These are phyloP conservation scores for Phthorimaea operculella DNA, from an alignment of 1,140 invertebrate species.

Conservation along the genomic window DNA sequence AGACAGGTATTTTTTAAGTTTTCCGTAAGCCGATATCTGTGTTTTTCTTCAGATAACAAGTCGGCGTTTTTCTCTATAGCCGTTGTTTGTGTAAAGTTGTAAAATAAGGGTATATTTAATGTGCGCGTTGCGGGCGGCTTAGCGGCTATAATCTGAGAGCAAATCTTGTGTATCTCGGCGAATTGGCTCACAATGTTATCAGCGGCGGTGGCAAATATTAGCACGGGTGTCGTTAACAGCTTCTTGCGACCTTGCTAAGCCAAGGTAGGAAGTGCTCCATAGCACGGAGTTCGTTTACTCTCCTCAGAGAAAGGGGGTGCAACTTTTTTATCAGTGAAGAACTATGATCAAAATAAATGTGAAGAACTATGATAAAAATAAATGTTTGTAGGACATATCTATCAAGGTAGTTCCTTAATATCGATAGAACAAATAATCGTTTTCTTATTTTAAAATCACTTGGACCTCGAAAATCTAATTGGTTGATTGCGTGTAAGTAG, in stretches of 20 bases:
- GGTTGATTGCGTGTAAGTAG: no score
- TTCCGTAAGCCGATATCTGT: background rate
- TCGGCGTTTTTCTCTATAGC: background rate
- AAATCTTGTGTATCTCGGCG: constrained; percentile 58
- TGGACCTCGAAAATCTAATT: no score
- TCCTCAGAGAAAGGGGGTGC: no score
- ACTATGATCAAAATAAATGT: no score
- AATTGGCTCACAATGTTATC: constrained; percentile 64
- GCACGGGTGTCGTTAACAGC: constrained; percentile 40
- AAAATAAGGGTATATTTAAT: constrained; percentile 28
- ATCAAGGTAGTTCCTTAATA: no score
- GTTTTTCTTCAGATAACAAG: constrained; percentile 1
- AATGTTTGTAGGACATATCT: no score
- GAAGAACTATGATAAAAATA: no score
- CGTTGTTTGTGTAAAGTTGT: constrained; percentile 21
- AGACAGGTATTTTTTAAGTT: background rate
- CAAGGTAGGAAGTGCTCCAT: no score
- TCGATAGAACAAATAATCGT: no score
- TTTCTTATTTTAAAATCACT: no score
- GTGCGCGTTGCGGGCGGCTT: constrained; percentile 39
- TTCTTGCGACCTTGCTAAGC: constrained; percentile 41
- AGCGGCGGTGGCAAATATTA: constrained; percentile 49
- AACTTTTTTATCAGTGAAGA: no score
- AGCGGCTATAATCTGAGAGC: constrained; percentile 52
- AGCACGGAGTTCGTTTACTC: no score